phyloP scores from a whole-genome alignment of 2,113 vertebrate genomes.

The Fukomys damarensis region DNA sequence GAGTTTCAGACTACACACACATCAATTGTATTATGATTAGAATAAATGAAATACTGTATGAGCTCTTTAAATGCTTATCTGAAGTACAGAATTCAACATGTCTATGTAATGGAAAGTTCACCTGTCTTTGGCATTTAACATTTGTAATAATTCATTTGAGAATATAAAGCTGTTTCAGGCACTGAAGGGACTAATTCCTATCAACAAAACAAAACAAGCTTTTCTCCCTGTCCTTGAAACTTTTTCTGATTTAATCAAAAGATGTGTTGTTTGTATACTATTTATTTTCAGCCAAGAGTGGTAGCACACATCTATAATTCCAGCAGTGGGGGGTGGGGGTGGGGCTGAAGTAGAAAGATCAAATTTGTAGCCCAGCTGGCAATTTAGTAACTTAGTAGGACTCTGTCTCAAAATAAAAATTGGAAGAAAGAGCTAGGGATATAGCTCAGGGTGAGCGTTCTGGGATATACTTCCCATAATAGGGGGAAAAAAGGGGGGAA shows the following conservation, averaged over 20 bases:
- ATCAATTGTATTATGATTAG: constrained; percentile 6
- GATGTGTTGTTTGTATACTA: background rate
- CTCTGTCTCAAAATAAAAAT: background rate
- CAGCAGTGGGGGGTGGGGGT: background rate
- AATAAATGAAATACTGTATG: constrained; percentile 4
- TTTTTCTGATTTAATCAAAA: constrained; percentile 73
- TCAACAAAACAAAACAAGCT: background rate
- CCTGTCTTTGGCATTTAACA: constrained; percentile 78
- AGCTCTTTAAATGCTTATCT: constrained; percentile 39
- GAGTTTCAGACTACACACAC: constrained; percentile 26
- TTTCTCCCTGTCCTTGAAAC: constrained; percentile 72
- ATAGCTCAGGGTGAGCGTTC: background rate
- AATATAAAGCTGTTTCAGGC: constrained; percentile 75
- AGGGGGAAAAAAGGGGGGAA: background rate
- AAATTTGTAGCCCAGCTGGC: background rate
- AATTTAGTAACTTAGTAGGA: background rate
- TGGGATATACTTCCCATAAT: background rate
- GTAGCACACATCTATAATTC: background rate
- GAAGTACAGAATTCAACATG: constrained; percentile 55
- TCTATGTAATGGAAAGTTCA: constrained; percentile 67
- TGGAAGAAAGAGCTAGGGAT: background rate
- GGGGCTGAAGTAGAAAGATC: background rate
- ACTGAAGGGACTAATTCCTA: constrained; percentile 43
- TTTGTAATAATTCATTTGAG: constrained; percentile 74
- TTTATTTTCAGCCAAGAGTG: background rate